These are phyloP conservation scores for Megalonaias nervosa DNA, from an alignment of 1,140 invertebrate species.

Conservation along the genomic window DNA sequence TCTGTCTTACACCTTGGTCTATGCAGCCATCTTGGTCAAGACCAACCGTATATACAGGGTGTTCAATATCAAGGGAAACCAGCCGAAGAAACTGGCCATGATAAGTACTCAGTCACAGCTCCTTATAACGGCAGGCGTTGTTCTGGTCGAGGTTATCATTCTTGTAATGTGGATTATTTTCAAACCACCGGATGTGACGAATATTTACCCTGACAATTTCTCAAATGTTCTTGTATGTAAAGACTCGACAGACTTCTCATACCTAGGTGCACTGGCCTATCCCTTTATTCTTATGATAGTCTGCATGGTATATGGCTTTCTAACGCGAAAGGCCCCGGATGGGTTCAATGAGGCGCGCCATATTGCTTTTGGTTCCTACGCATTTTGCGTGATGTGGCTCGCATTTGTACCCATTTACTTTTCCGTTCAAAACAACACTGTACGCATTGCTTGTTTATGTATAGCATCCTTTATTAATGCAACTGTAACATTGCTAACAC, in stretches of 20 bases:
- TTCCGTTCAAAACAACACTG: constrained; percentile 78
- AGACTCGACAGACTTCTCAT: constrained; percentile 80
- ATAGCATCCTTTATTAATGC: constrained; percentile 84
- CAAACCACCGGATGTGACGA: constrained; percentile 76
- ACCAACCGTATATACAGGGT: constrained; percentile 83
- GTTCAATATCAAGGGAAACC: constrained; percentile 81
- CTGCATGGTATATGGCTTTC: constrained; percentile 82
- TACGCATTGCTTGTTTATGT: constrained; percentile 76
- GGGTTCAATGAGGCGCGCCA: constrained; percentile 93
- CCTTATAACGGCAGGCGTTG: constrained; percentile 85
- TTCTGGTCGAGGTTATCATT: constrained; percentile 67
- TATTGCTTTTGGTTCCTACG: constrained; percentile 96
- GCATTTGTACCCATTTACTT: constrained; percentile 82
- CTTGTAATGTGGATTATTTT: constrained; percentile 75
- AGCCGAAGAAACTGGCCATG: constrained; percentile 87
- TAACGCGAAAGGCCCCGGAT: constrained; percentile 90
- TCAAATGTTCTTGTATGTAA: constrained; percentile 72
- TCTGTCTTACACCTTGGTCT: constrained; percentile 79
- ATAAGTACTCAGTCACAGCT: constrained; percentile 93
- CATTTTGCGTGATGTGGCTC: constrained; percentile 82
- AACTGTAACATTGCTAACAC: constrained; percentile 80
- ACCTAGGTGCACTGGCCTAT: constrained; percentile 80
- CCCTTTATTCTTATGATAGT: constrained; percentile 81
- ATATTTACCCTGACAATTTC: constrained; percentile 68
- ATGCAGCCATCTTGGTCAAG: constrained; percentile 82